Conservation (phyloP, 2,797 vertebrate genomes). For the Danio kyathit region DNA sequence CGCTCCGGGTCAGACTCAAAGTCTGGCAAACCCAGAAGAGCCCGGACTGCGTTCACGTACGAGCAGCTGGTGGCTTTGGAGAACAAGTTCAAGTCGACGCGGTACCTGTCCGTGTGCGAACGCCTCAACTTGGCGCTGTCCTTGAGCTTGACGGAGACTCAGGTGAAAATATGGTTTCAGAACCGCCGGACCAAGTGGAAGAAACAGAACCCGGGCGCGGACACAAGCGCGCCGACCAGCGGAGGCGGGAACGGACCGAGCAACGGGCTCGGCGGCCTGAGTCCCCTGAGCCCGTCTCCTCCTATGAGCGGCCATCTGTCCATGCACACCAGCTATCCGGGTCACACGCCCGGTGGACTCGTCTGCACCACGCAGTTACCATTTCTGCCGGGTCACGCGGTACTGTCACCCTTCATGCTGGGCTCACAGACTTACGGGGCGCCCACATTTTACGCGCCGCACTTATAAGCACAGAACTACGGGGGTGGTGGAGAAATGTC, state of each 20-base stretch:
- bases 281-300: conserved; percentile 92
- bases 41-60: conserved; percentile 95
- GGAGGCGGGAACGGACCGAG: conserved; percentile 66
- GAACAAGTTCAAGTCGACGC: conserved; percentile 96
- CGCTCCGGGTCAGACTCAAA: conserved; percentile 94
- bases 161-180: conserved; percentile 97
- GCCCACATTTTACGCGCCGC: conserved; percentile 94
- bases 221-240: conserved; percentile 90
- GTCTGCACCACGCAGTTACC: conserved; percentile 92
- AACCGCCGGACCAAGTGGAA: conserved; percentile 97
- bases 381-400: conserved; percentile 91
- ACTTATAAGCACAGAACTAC: conserved; percentile 81
- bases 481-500: background rate
- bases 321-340: conserved; percentile 88
- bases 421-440: conserved; percentile 94
- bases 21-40: conserved; percentile 91
- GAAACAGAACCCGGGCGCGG: conserved; percentile 94
- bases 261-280: conserved; percentile 83
- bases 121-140: conserved; percentile 93
- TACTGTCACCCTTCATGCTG: conserved; percentile 95
- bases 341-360: conserved; percentile 87
- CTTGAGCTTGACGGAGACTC: conserved; percentile 92
- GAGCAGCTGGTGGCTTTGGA: conserved; percentile 95
- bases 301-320: conserved; percentile 89
- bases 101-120: conserved; percentile 94